These are phyloP conservation scores for Cryptoleucopteryx plumbea DNA, from an alignment of 2,113 vertebrate species.

Conservation along the genomic window DNA sequence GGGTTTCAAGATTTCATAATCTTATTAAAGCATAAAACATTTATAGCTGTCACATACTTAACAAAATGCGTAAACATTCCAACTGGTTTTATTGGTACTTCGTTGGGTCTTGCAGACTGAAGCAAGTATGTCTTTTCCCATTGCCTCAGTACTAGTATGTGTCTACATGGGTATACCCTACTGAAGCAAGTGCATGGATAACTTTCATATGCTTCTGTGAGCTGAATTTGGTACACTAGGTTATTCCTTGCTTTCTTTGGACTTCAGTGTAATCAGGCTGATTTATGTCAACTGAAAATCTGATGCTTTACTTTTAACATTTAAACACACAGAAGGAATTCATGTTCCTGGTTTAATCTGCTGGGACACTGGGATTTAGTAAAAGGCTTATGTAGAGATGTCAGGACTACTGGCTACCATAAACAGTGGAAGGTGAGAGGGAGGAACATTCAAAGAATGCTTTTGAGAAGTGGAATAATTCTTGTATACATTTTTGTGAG, in stretches of 20 bases:
- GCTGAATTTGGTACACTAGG: neutral
- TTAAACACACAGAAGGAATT: neutral
- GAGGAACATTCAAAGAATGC: neutral
- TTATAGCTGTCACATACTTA: neutral
- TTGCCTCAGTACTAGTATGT: neutral
- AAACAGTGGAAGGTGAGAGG: neutral
- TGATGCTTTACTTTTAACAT: neutral
- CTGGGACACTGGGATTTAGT: neutral
- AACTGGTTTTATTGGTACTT: neutral
- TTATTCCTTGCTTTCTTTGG: neutral
- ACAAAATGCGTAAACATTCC: neutral
- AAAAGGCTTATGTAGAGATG: neutral
- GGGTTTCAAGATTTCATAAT: neutral
- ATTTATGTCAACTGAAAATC: neutral
- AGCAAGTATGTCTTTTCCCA: neutral
- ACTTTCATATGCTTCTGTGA: neutral
- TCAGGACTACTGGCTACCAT: neutral
- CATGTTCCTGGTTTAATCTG: neutral
- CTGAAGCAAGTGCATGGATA: neutral
- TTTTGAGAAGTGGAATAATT: neutral
- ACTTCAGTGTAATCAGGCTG: neutral
- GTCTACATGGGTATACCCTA: fast-evolving
- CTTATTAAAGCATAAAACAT: neutral
- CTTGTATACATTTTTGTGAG: neutral
- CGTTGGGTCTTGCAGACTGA: neutral